These are phyloP conservation scores for Zygothrica quintamaculata DNA, from an alignment of 2,888 invertebrate species.

Conservation along the genomic window DNA sequence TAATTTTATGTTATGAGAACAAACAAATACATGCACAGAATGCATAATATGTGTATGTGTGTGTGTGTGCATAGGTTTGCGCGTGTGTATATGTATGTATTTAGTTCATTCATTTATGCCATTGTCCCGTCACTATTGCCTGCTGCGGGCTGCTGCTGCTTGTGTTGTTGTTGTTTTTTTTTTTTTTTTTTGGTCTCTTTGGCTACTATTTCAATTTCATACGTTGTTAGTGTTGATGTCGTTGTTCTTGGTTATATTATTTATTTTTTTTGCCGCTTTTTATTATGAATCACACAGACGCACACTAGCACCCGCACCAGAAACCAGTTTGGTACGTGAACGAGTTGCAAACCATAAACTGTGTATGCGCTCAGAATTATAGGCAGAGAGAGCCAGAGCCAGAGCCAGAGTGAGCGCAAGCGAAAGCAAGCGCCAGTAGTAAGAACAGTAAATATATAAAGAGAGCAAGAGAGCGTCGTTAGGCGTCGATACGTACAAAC, in stretches of 20 bases:
- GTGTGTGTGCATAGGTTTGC: conserved; percentile 5
- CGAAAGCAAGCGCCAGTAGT: too few relatives aligned
- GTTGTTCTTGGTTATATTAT: conserved; percentile 11
- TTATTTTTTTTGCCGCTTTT: conserved; percentile 42
- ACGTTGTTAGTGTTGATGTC: conserved; percentile 34
- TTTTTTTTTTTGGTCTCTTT: conserved; percentile 33
- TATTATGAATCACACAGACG: conserved; percentile 69
- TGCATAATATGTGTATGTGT: background rate
- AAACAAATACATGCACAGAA: background rate
- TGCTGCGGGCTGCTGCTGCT: conserved; percentile 10
- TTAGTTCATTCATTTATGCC: conserved; percentile 40
- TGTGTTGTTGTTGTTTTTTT: conserved; percentile 12
- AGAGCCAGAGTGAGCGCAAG: conserved; percentile 5
- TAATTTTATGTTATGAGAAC: conserved; percentile 3
- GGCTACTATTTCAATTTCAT: conserved; percentile 75
- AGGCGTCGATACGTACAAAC: conserved; percentile 13
- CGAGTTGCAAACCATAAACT: conserved; percentile 18
- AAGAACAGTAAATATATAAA: too few relatives aligned
- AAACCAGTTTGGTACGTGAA: conserved; percentile 65
- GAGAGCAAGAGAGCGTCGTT: background rate
- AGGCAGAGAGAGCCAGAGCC: conserved; percentile 9
- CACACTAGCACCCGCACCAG: conserved; percentile 67
- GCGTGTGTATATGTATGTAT: conserved; percentile 19
- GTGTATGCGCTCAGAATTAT: conserved; percentile 2
- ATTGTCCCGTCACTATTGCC: conserved; percentile 32